Evolutionary conservation across 1,140 invertebrate genomes (phyloP).

Genomic region (Rhagoletis zephyria): DNA sequence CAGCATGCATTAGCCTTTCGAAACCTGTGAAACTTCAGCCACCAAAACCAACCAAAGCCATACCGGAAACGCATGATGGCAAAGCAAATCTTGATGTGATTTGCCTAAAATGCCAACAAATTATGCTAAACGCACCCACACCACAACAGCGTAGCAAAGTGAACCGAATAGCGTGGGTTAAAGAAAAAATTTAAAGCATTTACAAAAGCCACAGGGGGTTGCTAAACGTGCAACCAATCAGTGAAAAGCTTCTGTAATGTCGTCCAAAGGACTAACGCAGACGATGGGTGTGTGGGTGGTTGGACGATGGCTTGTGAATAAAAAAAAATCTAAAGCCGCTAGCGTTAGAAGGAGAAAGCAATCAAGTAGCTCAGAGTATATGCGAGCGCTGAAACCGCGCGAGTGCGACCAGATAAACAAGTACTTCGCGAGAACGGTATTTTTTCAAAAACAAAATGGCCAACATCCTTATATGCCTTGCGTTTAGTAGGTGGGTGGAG

Average conservation of each 20-base stretch:
- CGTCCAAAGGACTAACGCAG: background rate
- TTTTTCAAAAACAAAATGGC: slow-evolving; percentile 64
- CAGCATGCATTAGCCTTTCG: slow-evolving; percentile 2
- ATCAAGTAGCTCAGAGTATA: background rate
- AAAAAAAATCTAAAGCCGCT: background rate
- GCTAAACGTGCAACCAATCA: slow-evolving; percentile 57
- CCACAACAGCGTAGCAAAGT: background rate
- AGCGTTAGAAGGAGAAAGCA: background rate
- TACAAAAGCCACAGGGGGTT: slow-evolving; percentile 55
- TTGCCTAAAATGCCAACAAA: slow-evolving; percentile 37
- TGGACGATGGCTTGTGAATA: background rate
- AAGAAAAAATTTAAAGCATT: background rate
- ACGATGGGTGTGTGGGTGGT: background rate
- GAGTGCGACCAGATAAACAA: background rate
- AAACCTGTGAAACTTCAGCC: too few species aligned
- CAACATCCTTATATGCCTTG: slow-evolving; percentile 57
- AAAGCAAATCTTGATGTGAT: slow-evolving; percentile 31
- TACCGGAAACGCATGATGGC: background rate
- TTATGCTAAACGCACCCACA: slow-evolving; percentile 47
- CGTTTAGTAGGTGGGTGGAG: slow-evolving; percentile 52
- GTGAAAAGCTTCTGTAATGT: background rate
- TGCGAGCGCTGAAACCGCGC: background rate
- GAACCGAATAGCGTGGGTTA: background rate
- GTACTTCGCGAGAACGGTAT: background rate
- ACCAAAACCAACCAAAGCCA: slow-evolving; percentile 13